These are phyloP conservation scores for Anolis carolinensis DNA, from an alignment of 2,113 vertebrate species.

Conservation along the genomic window DNA sequence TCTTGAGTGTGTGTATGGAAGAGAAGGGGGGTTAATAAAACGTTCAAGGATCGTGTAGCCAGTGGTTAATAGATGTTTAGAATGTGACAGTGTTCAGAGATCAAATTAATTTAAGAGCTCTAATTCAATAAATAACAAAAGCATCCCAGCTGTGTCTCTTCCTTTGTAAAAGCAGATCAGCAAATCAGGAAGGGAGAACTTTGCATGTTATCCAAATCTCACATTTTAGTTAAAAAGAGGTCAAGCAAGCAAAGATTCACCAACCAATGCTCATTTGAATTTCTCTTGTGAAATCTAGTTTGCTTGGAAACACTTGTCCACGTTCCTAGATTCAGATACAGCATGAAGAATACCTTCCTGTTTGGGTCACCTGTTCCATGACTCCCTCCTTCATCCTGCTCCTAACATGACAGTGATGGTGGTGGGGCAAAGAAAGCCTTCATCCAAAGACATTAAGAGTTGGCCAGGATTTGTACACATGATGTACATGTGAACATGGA, in stretches of 20 bases:
- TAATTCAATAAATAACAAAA: neutral
- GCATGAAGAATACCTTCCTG: neutral
- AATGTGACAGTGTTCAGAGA: neutral
- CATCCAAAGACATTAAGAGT: no score
- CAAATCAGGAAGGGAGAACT: neutral
- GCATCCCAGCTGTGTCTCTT: neutral
- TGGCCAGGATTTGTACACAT: no score
- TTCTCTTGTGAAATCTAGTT: neutral
- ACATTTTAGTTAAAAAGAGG: neutral
- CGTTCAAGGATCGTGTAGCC: no score
- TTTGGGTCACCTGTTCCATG: neutral
- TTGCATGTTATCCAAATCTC: neutral
- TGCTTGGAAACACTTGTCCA: neutral
- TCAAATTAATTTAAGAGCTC: neutral
- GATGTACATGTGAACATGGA: neutral
- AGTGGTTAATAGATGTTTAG: neutral
- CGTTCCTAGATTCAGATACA: neutral
- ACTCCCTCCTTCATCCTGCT: neutral
- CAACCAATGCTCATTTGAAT: neutral
- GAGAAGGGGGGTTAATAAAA: neutral
- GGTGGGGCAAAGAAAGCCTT: no score
- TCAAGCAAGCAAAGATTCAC: neutral
- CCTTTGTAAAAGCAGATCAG: neutral
- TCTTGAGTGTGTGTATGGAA: neutral
- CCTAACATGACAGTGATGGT: no score